Conservation (phyloP, 2,113 vertebrate genomes). For the Crotalus tigris region DNA sequence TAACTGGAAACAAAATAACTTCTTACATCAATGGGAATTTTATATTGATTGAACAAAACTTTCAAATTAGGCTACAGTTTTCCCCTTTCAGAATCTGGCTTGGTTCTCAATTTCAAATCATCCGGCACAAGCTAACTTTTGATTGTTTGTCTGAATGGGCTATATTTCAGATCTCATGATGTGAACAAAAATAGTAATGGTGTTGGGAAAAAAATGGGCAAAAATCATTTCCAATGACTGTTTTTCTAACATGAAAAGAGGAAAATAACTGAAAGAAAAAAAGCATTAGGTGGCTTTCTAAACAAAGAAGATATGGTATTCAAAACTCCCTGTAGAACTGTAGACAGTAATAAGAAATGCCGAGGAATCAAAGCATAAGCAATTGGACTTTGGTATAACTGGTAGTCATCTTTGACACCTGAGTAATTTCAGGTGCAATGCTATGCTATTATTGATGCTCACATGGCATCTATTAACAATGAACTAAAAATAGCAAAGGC, state of each 20-base stretch:
- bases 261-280: neutral
- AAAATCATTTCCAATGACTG: neutral
- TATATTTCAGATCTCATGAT: neutral
- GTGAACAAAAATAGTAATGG: neutral
- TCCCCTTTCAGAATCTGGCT: neutral
- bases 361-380: neutral
- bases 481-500: neutral
- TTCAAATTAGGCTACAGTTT: neutral
- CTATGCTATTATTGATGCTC: neutral
- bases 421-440: neutral
- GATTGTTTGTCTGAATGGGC: neutral
- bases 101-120: neutral
- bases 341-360: neutral
- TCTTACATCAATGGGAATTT: neutral
- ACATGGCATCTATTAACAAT: neutral
- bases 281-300: no score
- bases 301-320: neutral
- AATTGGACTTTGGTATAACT: neutral
- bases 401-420: neutral
- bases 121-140: neutral
- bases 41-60: neutral
- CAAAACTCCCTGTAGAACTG: no score
- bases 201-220: neutral
- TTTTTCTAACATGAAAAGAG: neutral
- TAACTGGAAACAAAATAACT: neutral